Base-by-base conservation (phyloP, 2,888 invertebrate species). In the Flexamia atlantica region DNA sequence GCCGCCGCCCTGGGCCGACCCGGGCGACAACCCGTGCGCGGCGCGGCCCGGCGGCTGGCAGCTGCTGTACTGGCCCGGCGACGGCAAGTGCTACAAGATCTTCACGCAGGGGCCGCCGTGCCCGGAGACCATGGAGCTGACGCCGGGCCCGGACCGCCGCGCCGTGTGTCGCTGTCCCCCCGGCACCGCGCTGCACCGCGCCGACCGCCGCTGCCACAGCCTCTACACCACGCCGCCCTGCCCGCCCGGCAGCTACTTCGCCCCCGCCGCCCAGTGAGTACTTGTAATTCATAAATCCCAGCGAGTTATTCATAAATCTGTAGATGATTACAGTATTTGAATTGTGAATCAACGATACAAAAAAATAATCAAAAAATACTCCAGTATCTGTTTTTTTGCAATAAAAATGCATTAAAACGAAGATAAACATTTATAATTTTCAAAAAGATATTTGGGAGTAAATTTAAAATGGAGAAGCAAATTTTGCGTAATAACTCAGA, bases 1-100 rank as follows among this genome's bases (percentile, higher is more conserved):
- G 87, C 95, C 97, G 46, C 97, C 97, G 0, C 96, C 96, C 12
- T 97, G 97, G 97, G 96, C 96, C 80, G 94, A 97, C 89, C 95
- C 96, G 0, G 92, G 93, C 86, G 92, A 93, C 88, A 97, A 97
- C 90, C 97, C 97, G 0, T 97, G 97, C 88, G 96, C 97, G 3
- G 91, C 93, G 1, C 93, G 95, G 89, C 94, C 96, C 0, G 92
- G 95, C 85, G 97, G 97, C 72, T 97, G 97, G 97, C 96, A 97
- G 88, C 92, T 96, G 89, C 92, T 97, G 83, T 96, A 94, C 90
- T 97, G 97, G 97, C 95, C 96, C 10, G 92, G 93, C 0, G 94
- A 97, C 89, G 95, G 95, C 85, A 94, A 95, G 90, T 97, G 97
- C 90, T 97, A 97, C 90, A 95, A 95, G 89, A 97, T 97, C 90